Base-by-base conservation (phyloP, 2,888 invertebrate species). In the Lacanobia oleracea region DNA sequence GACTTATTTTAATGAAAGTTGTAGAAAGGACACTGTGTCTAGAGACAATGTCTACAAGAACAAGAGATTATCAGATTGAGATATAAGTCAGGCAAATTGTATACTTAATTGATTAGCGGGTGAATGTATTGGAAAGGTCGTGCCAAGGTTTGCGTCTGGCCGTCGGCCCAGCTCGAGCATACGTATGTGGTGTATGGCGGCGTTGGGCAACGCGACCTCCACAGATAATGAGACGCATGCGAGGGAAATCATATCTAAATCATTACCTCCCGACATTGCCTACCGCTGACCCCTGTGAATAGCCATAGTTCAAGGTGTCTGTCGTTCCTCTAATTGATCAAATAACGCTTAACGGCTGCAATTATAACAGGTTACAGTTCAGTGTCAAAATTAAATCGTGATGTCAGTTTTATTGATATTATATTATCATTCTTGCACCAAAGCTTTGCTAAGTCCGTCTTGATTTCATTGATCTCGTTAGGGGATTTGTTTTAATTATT, bases 61-160 rank as follows among this genome's bases (percentile, higher is more conserved):
- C 40, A 72, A 48, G 27, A 68, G 61, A 66, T 59, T 53, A 72
- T 61, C 45, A 71, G 54, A 71, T 71, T 53, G 50, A 75, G 53
- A 81, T 72, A 63, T 48, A 51, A 40, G 43, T 72, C 59, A 57
- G 70, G 53, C 71, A 65, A 69, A 75, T 64, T 77, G 70, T 54
- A 71, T 68, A 56, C 67, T 66, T 70, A 76, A 71, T 81, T 83
- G 77, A 82, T 79, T 79, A 62, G 75, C 72, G 51, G 79, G 90
- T 90, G 91, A 92, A 91, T 89, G 90, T 90, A 88, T 89, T 89
- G 86, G 88, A 90, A 91, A 93, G 93, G 91, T 91, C 88, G 85
- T 65, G 80, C 73, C 90, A 91, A 92, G 93, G 92, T 88, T 86
- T 66, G 75, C 63, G 68, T 72, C 83, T 77, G 73, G 64, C 67